Evolutionary conservation across 2,797 vertebrate genomes (phyloP).

Genomic region (Coluber constrictor): DNA sequence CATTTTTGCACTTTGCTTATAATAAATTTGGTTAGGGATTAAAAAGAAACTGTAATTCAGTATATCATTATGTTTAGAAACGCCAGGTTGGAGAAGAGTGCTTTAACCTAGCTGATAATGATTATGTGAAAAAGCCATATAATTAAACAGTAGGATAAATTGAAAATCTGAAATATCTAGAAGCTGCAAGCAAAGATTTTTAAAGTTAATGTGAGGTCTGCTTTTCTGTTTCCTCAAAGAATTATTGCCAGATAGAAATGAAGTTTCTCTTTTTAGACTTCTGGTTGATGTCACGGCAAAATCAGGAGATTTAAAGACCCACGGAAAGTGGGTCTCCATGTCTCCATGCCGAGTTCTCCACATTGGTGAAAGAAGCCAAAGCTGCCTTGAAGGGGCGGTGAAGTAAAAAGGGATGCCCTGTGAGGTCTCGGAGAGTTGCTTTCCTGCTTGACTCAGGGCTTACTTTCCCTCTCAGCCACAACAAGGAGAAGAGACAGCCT

Average conservation of each 20-base stretch:
- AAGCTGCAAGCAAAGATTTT: conserved; percentile 31
- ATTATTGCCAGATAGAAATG: conserved; percentile 15
- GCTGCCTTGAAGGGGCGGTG: no score
- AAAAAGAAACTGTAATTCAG: background rate
- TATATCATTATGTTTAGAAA: background rate
- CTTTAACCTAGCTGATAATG: background rate
- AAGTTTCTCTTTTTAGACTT: background rate
- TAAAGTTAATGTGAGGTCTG: background rate
- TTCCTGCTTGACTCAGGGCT: no score
- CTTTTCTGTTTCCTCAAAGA: conserved; percentile 34
- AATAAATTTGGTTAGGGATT: background rate
- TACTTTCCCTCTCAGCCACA: no score
- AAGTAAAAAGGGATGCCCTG: no score
- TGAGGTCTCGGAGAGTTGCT: no score
- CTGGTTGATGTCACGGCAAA: no score
- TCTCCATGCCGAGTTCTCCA: no score
- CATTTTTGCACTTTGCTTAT: background rate
- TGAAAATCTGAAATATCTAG: background rate
- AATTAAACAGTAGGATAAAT: background rate
- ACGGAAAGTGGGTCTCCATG: no score
- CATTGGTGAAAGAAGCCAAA: no score
- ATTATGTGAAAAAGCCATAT: background rate
- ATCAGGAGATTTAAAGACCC: no score
- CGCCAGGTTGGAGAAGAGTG: background rate
- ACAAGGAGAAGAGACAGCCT: no score